Percentiles rank a stretch among this genome's conserved stretches.
phyloP scores from a whole-genome alignment of 2,113 vertebrate species.

The Panthera tigris region DNA sequence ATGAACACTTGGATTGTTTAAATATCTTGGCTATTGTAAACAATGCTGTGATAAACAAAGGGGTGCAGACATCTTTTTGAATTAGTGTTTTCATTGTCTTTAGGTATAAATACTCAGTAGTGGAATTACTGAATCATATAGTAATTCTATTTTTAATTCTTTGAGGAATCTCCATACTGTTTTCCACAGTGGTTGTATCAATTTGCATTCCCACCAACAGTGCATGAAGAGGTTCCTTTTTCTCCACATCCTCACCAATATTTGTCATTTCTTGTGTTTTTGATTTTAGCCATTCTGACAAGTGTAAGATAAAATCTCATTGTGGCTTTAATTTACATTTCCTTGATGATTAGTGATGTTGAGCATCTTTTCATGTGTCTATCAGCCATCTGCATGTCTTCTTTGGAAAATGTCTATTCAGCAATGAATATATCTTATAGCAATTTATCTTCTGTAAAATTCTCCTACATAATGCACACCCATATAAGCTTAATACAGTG shows the following conservation, averaged over 20 bases:
- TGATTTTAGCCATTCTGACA: neutral
- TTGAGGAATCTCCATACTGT: neutral
- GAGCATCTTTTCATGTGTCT: neutral
- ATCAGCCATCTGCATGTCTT: neutral
- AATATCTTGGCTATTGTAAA: neutral
- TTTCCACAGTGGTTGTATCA: neutral
- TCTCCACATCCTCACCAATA: neutral
- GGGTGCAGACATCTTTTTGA: neutral
- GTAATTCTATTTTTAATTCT: neutral
- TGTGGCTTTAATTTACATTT: neutral
- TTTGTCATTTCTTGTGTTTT: neutral
- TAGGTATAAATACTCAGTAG: neutral
- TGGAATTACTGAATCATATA: neutral
- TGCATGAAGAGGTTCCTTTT: neutral
- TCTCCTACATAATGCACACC: neutral
- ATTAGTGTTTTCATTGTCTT: neutral
- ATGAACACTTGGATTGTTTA: neutral
- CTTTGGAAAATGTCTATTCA: neutral
- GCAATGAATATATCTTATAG: neutral
- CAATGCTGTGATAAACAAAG: neutral
- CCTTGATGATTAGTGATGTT: neutral
- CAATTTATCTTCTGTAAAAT: neutral
- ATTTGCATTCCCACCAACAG: neutral
- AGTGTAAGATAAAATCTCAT: neutral
- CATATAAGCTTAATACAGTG: constrained; percentile 1